Evolutionary conservation across 2,797 vertebrate species (phyloP).

Genomic region (Muraenolepis orangiensis): DNA sequence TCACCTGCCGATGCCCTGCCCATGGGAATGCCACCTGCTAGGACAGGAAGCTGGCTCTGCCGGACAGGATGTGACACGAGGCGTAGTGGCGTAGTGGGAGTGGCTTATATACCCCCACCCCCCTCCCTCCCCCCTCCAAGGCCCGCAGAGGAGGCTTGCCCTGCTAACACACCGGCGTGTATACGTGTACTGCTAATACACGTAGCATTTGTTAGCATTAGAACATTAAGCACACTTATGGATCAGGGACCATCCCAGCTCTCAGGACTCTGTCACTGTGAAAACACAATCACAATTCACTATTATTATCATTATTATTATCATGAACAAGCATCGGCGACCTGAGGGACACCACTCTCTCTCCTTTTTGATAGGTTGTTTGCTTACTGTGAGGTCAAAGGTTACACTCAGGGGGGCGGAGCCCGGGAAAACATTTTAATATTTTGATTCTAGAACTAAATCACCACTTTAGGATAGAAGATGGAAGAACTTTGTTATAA

Average conservation of each 20-base stretch:
- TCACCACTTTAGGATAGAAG: background rate
- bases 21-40: conserved; percentile 73
- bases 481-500: background rate
- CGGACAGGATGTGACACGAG: background rate
- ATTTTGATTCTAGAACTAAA: background rate
- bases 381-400: background rate
- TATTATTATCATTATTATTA: background rate
- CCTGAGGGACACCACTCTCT: background rate
- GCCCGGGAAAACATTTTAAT: background rate
- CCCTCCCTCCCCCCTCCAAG: background rate
- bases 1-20: conserved; percentile 86
- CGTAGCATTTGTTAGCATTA: too few species aligned
- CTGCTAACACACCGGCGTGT: too few species aligned
- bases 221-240: too few species aligned
- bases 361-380: background rate
- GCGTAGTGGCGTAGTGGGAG: background rate
- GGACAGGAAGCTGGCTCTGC: conserved; percentile 61
- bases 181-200: too few species aligned
- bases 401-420: background rate
- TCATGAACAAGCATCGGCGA: background rate
- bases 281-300: background rate
- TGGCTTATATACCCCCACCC: background rate
- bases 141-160: too few species aligned
- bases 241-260: background rate
- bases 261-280: background rate